Percentiles rank a stretch among this genome's conserved stretches.
Conservation (phyloP, 37 sponge, comb jelly and placozoan genomes). For the Corticium candelabrum region DNA sequence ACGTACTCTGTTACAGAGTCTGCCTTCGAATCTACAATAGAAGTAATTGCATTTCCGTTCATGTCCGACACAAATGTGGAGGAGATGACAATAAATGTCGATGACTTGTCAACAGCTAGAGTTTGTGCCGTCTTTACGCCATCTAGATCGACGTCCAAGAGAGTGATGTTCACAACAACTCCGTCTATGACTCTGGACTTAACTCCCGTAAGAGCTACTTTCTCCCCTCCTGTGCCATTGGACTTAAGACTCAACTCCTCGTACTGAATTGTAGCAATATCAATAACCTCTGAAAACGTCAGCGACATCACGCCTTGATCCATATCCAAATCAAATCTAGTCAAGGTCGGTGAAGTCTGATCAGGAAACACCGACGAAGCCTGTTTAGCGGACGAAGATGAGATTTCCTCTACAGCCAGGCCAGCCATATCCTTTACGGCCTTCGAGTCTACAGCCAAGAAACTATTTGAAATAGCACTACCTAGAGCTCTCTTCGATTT, state of each 20-base stretch:
- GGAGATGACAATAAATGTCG: conserved; percentile 45
- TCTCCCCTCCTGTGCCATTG: not conserved
- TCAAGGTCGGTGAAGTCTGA: conserved; percentile 47
- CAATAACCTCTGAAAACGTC: conserved; percentile 62
- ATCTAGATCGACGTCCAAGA: conserved; percentile 31
- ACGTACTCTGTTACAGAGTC: not conserved
- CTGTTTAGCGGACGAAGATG: conserved; percentile 10
- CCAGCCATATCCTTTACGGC: conserved; percentile 43
- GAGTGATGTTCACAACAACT: conserved; percentile 26
- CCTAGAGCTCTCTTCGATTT: conserved; percentile 21
- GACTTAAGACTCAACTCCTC: not conserved
- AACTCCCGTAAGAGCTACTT: not conserved
- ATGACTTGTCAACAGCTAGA: conserved; percentile 31
- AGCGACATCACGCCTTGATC: conserved; percentile 45
- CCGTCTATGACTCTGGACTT: conserved; percentile 7
- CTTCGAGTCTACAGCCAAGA: conserved; percentile 9
- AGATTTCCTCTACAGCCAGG: conserved; percentile 32
- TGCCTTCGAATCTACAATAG: conserved; percentile 15
- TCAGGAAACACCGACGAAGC: conserved; percentile 38
- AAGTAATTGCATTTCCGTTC: conserved; percentile 34
- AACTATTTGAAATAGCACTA: conserved; percentile 29
- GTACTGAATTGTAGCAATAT: not conserved
- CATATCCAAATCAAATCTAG: conserved; percentile 59
- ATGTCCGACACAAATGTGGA: conserved; percentile 44
- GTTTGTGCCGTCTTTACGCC: conserved; percentile 40